Base-by-base conservation (phyloP, 2,113 vertebrate species). In the Megalops atlanticus region DNA sequence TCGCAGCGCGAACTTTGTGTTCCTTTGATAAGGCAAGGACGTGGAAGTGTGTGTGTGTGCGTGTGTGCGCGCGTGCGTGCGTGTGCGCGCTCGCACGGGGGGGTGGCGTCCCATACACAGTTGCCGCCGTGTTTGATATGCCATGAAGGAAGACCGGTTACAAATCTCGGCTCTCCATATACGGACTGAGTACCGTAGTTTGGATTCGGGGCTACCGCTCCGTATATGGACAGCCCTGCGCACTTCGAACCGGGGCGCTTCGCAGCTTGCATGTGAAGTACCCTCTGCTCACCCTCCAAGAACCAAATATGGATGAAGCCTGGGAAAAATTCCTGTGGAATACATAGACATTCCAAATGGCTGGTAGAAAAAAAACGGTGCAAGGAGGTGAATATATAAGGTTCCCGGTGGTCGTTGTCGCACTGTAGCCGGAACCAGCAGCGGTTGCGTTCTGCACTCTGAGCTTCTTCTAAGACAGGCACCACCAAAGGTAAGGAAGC, bases 271-370 rank as follows among this genome's bases (percentile, higher is more conserved):
- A 87, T 85, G 88, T 86, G 86, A 88, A 88, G 92, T 85, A 81
- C 85, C 84, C 84, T 90, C 82, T 85, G 83, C 81, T 75, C 77
- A 84, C 70, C 90, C 89, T 85, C 87, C 94, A 84, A 94, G 91
- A 89, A 92, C 97, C 97, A 96, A 99, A 98, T 99, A 98, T 97
- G 97, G 97, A 91, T 91, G 92, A 93, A 93, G 94, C 88, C 80
- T 84, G 92, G 90, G 89, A 89, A 93, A 92, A 89, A 89, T 89
- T 89, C 90, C 90, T 86, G 82, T 1, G 27, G 86, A 82, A 87
- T 84, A 82, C 81, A 81, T 78, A 72, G 87, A 86, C 89, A 89
- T 92, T 90, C 89, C 88, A 76, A 15, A 21, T 82, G 58, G 85
- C 88, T 78, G 85, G 81, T 81, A 87, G 52, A 86, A 86, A 88